Conservation (phyloP, 2,797 vertebrate genomes). For the Setipinna tenuifilis region DNA sequence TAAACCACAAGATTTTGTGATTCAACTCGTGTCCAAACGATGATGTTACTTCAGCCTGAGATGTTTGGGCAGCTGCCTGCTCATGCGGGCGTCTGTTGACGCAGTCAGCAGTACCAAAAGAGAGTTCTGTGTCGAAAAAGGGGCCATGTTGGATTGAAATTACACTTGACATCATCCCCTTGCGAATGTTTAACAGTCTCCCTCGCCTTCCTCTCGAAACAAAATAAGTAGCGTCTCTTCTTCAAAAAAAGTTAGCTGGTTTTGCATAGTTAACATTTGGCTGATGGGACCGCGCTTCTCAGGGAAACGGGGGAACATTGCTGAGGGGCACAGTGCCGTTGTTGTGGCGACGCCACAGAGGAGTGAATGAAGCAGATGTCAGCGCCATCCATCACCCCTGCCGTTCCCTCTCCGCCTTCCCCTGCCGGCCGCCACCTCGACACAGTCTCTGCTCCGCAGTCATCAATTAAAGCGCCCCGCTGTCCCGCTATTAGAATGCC, state of each 20-base stretch:
- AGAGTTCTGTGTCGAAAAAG: constrained; percentile 62
- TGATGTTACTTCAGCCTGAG: constrained; percentile 60
- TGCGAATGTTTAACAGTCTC: constrained; percentile 66
- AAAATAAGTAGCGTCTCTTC: constrained; percentile 79
- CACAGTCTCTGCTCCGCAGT: constrained; percentile 66
- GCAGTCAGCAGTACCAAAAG: constrained; percentile 61
- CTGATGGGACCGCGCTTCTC: constrained; percentile 81
- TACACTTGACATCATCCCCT: constrained; percentile 83
- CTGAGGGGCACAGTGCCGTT: constrained; percentile 79
- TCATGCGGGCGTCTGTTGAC: constrained; percentile 69
- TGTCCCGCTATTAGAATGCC: constrained; percentile 61
- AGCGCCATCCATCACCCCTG: constrained; percentile 83
- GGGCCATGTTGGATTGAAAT: constrained; percentile 75
- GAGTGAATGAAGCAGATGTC: constrained; percentile 91
- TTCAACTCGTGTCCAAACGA: constrained; percentile 60
- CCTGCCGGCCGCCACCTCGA: constrained; percentile 75
- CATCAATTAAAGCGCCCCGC: constrained; percentile 65
- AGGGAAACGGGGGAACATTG: constrained; percentile 84
- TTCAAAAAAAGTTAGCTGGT: constrained; percentile 72
- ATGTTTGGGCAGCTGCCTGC: constrained; percentile 76
- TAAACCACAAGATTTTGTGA: constrained; percentile 61
- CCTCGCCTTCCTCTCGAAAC: constrained; percentile 58
- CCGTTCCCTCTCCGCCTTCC: constrained; percentile 68
- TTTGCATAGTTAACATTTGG: constrained; percentile 87
- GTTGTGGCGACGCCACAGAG: constrained; percentile 85